These are phyloP conservation scores for Scophthalmus maximus DNA, from an alignment of 2,113 vertebrate genomes.

Conservation along the genomic window DNA sequence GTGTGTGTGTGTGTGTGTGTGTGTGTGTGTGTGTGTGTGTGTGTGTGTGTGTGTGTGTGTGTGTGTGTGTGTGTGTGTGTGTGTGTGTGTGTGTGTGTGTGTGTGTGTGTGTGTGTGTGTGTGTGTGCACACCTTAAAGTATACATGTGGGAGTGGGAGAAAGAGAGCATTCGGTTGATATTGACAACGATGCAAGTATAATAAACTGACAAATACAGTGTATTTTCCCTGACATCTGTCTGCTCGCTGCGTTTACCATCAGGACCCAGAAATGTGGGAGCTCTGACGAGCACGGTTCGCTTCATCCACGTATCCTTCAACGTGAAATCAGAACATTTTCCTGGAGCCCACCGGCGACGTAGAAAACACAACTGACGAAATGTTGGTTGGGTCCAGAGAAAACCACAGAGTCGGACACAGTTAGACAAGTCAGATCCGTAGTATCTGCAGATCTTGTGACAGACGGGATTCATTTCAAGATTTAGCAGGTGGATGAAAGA, in stretches of 20 bases:
- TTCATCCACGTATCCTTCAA: background rate
- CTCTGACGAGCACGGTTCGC: background rate
- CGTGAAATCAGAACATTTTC: background rate
- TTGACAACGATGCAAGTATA: conserved; percentile 32
- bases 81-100: too few relatives aligned
- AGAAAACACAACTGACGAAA: background rate
- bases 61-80: too few relatives aligned
- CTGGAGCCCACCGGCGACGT: background rate
- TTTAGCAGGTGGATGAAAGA: background rate
- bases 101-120: too few relatives aligned
- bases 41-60: too few relatives aligned
- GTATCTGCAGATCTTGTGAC: background rate
- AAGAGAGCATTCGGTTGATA: background rate
- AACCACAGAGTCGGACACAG: too few relatives aligned
- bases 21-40: too few relatives aligned
- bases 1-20: too few relatives aligned
- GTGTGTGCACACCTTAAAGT: background rate
- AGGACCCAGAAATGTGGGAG: background rate
- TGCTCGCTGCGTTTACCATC: conserved; percentile 10
- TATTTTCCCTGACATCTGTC: conserved; percentile 24
- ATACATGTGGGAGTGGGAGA: background rate
- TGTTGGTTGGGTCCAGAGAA: too few relatives aligned
- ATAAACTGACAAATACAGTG: conserved; percentile 34
- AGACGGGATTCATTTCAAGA: background rate
- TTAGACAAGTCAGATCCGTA: background rate